Conservation (phyloP, 2,888 invertebrate species). For the Zootermopsis nevadensis region DNA sequence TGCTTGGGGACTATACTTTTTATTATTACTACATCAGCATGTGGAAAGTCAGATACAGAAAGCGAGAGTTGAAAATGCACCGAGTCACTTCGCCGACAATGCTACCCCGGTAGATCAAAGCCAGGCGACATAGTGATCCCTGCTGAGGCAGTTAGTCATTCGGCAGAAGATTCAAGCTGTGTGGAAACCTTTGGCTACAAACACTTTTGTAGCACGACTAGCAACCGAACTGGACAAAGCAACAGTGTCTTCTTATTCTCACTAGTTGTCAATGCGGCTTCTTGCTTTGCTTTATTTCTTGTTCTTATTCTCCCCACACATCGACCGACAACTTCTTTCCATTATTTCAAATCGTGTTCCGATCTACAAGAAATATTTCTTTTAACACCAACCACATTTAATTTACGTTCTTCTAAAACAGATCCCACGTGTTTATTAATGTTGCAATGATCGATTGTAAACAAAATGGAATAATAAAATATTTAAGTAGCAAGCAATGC, state of each 20-base stretch:
- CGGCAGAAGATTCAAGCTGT: constrained; percentile 30
- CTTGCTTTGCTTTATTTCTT: constrained; percentile 7
- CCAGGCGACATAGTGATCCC: constrained; percentile 18
- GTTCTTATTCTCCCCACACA: background rate
- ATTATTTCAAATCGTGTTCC: background rate
- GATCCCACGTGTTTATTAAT: no score
- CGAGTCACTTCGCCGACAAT: constrained; percentile 38
- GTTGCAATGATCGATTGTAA: background rate
- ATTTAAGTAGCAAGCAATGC: background rate
- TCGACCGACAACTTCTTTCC: background rate
- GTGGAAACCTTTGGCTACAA: constrained; percentile 13
- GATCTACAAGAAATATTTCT: constrained; percentile 7
- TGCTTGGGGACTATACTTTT: constrained; percentile 5
- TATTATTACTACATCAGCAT: constrained; percentile 8
- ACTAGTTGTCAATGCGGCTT: constrained; percentile 16
- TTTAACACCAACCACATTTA: background rate
- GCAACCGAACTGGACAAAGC: constrained; percentile 8
- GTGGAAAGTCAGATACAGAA: constrained; percentile 12
- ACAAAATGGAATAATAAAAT: background rate
- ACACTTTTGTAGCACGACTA: constrained; percentile 5
- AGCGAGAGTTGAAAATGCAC: constrained; percentile 37
- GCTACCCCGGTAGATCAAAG: constrained; percentile 23
- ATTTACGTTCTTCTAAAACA: background rate
- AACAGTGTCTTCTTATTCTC: constrained; percentile 16
- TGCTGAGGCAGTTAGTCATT: constrained; percentile 22